A percentile compares a stretch with the other conserved stretches of the same genome.
Evolutionary conservation across 2,888 invertebrate species (phyloP).

Genomic region (Lithophane semibrunnea): DNA sequence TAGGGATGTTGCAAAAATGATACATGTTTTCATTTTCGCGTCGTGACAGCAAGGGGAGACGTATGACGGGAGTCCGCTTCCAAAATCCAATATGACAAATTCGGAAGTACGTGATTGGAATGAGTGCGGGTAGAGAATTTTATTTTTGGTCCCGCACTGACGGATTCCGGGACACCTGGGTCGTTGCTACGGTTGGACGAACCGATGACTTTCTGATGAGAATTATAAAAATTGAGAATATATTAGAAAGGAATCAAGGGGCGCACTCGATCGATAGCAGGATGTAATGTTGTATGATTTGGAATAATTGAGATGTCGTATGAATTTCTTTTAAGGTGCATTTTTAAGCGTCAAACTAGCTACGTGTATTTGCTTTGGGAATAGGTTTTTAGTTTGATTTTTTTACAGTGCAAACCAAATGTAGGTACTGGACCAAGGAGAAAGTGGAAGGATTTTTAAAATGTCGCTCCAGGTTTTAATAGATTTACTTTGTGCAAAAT

Average conservation of each 20-base stretch:
- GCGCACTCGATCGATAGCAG: conserved; percentile 38
- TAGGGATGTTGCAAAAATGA: conserved; percentile 73
- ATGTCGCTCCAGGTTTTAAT: background rate
- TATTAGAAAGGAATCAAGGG: conserved; percentile 62
- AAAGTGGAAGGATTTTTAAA: background rate
- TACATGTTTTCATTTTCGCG: conserved; percentile 89
- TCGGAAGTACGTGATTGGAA: conserved; percentile 90
- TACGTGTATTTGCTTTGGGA: background rate
- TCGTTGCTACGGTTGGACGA: conserved; percentile 72
- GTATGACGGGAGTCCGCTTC: conserved; percentile 85
- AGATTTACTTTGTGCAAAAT: background rate
- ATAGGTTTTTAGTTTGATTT: background rate
- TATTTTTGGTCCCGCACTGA: conserved; percentile 80
- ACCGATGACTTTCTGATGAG: conserved; percentile 78
- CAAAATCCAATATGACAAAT: conserved; percentile 91
- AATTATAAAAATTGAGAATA: conserved; percentile 66
- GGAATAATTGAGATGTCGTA: conserved; percentile 33
- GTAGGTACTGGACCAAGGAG: background rate
- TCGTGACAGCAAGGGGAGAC: conserved; percentile 86
- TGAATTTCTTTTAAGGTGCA: conserved; percentile 4
- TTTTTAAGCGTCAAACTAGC: background rate
- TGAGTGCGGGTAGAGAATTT: conserved; percentile 82
- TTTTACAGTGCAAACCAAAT: background rate
- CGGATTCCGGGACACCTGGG: conserved; percentile 76
- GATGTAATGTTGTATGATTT: conserved; percentile 40